These are phyloP conservation scores for Plecturocebus donacophilus DNA, from an alignment of 2,113 vertebrate genomes.

Conservation along the genomic window DNA sequence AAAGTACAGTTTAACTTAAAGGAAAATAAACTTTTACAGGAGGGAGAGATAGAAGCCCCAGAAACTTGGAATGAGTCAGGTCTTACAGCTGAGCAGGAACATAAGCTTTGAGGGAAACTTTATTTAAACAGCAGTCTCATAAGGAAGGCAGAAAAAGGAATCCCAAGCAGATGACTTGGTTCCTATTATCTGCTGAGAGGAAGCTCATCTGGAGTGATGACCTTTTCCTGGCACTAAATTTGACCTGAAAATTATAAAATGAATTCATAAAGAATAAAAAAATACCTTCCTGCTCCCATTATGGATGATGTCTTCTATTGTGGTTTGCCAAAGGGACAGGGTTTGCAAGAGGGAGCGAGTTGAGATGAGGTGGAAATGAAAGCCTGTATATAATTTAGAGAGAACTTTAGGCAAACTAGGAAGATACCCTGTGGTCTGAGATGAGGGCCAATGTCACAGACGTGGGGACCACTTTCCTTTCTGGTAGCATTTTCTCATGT, in stretches of 20 bases:
- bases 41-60: neutral
- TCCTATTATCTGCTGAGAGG: neutral
- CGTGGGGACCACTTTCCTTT: neutral
- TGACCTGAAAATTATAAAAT: constrained; percentile 27
- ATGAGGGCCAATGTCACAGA: neutral
- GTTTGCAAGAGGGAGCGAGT: neutral
- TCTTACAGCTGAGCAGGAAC: neutral
- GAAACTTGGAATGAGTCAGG: neutral
- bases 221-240: constrained; percentile 3
- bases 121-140: neutral
- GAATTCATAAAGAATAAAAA: neutral
- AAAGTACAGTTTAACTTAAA: constrained; percentile 25
- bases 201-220: neutral
- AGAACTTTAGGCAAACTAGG: neutral
- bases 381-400: neutral
- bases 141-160: neutral
- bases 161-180: neutral
- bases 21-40: neutral
- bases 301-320: neutral
- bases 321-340: neutral
- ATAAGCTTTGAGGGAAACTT: neutral
- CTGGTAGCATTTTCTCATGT: neutral
- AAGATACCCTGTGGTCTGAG: neutral
- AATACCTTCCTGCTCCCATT: neutral
- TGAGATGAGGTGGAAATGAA: neutral